phyloP scores from a whole-genome alignment of 2,797 vertebrate genomes.

The Coluber constrictor region DNA sequence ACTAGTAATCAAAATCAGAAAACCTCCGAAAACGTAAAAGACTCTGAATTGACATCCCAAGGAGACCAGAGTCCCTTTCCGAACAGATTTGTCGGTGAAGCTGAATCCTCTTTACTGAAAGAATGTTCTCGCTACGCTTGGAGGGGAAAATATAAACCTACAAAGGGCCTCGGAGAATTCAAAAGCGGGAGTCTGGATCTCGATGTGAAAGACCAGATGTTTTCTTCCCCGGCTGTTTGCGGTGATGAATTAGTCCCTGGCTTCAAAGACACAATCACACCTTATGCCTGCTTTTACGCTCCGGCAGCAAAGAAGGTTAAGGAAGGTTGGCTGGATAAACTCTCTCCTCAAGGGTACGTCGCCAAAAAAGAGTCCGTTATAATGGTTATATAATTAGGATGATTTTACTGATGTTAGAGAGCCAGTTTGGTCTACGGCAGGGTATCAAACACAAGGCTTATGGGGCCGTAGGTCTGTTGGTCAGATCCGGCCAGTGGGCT shows the following conservation, averaged over 20 bases:
- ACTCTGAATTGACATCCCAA: constrained; percentile 53
- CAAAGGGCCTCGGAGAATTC: constrained; percentile 46
- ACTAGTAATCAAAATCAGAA: constrained; percentile 52
- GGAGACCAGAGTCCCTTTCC: constrained; percentile 44
- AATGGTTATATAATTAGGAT: too few relatives aligned
- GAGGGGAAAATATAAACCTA: constrained; percentile 61
- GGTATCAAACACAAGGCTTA: too few relatives aligned
- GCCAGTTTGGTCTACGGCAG: neutral
- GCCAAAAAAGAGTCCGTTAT: neutral
- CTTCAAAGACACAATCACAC: constrained; percentile 79
- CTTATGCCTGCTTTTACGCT: constrained; percentile 93
- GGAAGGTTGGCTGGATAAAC: constrained; percentile 94
- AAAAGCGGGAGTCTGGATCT: constrained; percentile 43
- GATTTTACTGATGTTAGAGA: neutral
- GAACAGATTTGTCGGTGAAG: constrained; percentile 60
- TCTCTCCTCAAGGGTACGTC: constrained; percentile 91
- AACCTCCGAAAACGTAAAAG: constrained; percentile 45
- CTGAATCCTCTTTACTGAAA: constrained; percentile 71
- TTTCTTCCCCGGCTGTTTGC: constrained; percentile 28
- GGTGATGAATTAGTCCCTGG: constrained; percentile 28
- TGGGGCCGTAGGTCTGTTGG: too few relatives aligned
- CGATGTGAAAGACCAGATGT: constrained; percentile 40
- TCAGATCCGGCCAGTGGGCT: too few relatives aligned
- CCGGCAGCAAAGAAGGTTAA: constrained; percentile 72
- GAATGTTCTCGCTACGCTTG: constrained; percentile 59